Evolutionary conservation across 2,113 vertebrate species (phyloP).

Genomic region (Chrysochloris asiatica): DNA sequence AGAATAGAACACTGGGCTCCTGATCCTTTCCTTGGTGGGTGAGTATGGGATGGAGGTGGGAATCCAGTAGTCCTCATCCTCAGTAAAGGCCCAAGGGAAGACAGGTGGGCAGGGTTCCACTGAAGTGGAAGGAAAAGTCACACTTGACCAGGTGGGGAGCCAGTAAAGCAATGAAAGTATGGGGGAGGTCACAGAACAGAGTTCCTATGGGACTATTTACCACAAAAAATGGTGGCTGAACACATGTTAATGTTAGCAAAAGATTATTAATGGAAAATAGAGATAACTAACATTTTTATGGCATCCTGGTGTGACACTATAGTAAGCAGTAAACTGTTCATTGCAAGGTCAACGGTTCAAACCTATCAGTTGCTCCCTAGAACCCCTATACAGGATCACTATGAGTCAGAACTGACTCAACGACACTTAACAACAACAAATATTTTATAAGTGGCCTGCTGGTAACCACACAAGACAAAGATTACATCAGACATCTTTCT

Average conservation of each 20-base stretch:
- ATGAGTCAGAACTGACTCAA: too few species aligned
- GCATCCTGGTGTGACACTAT: too few species aligned
- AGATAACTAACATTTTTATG: not conserved
- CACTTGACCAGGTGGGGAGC: too few species aligned
- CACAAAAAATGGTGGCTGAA: not conserved
- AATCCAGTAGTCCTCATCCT: not conserved
- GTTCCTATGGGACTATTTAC: not conserved
- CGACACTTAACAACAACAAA: too few species aligned
- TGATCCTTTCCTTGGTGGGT: not conserved
- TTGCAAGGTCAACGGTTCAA: too few species aligned
- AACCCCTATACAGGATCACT: too few species aligned
- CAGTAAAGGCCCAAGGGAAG: not conserved
- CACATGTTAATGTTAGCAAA: not conserved
- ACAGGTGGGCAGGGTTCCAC: not conserved
- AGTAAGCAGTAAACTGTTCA: too few species aligned
- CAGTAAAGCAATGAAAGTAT: not conserved
- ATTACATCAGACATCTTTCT: not conserved
- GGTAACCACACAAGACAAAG: not conserved
- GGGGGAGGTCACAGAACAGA: not conserved
- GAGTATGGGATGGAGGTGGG: not conserved
- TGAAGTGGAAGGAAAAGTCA: not conserved
- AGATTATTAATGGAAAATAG: not conserved
- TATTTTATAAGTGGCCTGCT: too few species aligned
- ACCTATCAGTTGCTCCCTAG: too few species aligned
- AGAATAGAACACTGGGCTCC: not conserved